phyloP scores from a whole-genome alignment of 2,797 vertebrate genomes.

The Lepilemur ruficaudatus region DNA sequence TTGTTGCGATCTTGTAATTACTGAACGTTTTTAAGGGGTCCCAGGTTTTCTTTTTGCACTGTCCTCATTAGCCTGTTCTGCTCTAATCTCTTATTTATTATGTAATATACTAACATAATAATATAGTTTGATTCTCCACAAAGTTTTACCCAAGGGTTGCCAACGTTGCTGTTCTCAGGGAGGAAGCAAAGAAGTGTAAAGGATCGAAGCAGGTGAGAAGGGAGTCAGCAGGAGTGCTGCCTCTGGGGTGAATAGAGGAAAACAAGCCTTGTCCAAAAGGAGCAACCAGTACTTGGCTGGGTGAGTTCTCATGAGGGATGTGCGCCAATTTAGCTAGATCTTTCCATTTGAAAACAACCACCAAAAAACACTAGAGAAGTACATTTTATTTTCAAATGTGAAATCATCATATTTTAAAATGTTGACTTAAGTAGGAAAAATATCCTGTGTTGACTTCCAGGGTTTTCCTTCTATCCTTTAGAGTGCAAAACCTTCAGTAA shows the following conservation, averaged over 20 bases:
- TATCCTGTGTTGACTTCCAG: neutral
- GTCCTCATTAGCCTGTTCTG: neutral
- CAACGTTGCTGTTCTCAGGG: neutral
- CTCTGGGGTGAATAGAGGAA: neutral
- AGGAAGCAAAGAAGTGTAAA: neutral
- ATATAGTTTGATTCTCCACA: neutral
- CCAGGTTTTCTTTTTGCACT: neutral
- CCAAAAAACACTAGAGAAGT: neutral
- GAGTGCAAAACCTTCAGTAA: neutral
- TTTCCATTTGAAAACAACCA: neutral
- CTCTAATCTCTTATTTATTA: neutral
- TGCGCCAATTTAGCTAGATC: neutral
- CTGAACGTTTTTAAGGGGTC: neutral
- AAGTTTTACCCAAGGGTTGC: neutral
- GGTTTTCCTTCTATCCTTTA: neutral
- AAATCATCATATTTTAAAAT: constrained; percentile 41
- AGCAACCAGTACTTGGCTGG: neutral
- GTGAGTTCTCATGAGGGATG: neutral
- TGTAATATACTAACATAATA: neutral
- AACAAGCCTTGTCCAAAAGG: neutral
- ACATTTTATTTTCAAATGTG: neutral
- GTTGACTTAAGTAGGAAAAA: neutral
- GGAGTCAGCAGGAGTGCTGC: neutral
- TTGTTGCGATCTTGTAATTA: neutral
- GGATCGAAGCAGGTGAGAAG: neutral